Base-by-base conservation (phyloP, 2,113 vertebrate species). In the Irena cyanogastra region DNA sequence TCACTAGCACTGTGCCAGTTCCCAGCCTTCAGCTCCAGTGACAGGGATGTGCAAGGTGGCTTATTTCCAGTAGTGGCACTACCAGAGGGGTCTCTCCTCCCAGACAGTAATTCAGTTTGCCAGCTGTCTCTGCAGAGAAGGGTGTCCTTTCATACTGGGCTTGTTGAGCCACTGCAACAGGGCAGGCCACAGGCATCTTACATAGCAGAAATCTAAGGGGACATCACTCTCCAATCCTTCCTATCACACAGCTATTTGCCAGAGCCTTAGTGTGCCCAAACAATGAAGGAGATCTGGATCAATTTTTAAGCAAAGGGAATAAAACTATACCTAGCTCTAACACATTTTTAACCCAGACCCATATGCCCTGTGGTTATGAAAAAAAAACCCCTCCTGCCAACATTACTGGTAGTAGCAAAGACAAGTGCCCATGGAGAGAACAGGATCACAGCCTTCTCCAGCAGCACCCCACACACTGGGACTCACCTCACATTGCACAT, bases 221-320 rank as follows among this genome's bases (percentile, higher is more conserved):
- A 9, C 31, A 45, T 70, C 18, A 53, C 28, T 37, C 15, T 65
- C 42, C 37, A 17, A 6, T 54, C 20, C 4, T 4, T 37, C 35
- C 23, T n/a, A 5, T 70, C 35, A 16, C 5, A 44, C 21, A 70
- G 47, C 9, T 37, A 3, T 50, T 64, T 71, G 59, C 37, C 66
- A 83, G 26, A 89, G 39, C n/a, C 23, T 68, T 45, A 41, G 7
- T 23, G 49, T 68, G 27, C 44, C 16, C 27, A 35, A 13, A 37
- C 16, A 30, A 11, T 10, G 10, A 66, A 91, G 54, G 50, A 19
- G 19, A 77, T 22, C 19, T 65, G 12, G 12, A 70, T 82, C 66
- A n/a, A 60, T 56, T 90, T 79, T 90, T 68, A 92, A 88, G 47
- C 30, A 10, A 82, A 87, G 20, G 37, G 53, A 79, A 52, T 82